Evolutionary conservation across 1,140 invertebrate species (phyloP).

Genomic region (Ostrea edulis): DNA sequence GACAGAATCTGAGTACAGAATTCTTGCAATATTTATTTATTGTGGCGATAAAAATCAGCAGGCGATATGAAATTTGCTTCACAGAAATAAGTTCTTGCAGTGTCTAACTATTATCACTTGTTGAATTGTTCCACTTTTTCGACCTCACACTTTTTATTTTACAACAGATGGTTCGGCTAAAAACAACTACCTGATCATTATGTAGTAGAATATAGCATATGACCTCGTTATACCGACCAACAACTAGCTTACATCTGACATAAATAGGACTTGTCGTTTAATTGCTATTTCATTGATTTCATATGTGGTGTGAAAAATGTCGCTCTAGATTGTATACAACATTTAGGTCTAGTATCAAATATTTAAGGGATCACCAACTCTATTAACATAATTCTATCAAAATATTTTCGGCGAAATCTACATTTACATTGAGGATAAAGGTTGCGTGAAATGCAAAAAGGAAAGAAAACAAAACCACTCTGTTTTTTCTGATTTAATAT

Average conservation of each 20-base stretch:
- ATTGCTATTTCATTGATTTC: conserved; percentile 16
- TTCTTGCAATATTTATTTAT: neutral
- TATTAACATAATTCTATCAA: conserved; percentile 17
- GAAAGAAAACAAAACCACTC: neutral
- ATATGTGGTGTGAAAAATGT: neutral
- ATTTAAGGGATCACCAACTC: neutral
- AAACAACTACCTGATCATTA: neutral
- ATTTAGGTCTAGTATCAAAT: neutral
- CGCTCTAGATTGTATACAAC: neutral
- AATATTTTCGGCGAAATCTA: neutral
- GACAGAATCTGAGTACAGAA: neutral
- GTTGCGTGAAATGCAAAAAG: neutral
- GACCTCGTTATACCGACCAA: neutral
- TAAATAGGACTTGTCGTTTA: neutral
- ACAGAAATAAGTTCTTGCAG: neutral
- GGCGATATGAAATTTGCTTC: neutral
- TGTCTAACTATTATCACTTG: neutral
- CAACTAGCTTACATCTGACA: neutral
- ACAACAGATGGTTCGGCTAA: neutral
- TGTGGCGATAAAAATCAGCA: neutral
- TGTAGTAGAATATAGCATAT: neutral
- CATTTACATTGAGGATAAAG: neutral
- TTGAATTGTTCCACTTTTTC: neutral
- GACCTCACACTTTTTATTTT: neutral
- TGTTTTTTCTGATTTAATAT: neutral